Base-by-base conservation (phyloP, 2,113 vertebrate genomes). In the Eulemur rufifrons region DNA sequence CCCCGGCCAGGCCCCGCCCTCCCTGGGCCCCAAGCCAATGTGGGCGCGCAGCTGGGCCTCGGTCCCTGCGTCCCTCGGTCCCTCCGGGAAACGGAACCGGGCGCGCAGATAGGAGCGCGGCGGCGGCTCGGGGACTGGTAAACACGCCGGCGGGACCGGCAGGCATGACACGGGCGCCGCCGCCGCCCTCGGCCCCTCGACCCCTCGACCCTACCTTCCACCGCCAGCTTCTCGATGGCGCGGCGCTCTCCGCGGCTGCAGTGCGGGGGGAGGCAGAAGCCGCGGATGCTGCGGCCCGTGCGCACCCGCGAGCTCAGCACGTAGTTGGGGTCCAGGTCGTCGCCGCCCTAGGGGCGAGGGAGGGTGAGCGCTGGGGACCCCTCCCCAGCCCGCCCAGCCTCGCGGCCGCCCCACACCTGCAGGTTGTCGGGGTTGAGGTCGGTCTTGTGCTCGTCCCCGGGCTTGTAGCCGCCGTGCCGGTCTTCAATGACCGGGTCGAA, bases 261-360 rank as follows among this genome's bases (percentile, higher is more conserved):
- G 98, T 99, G 99, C 0, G 99, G 99, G 0, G 99, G 99, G 32
- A 99, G 99, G 17, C 99, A 99, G 98, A 99, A 99, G 5, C 99
- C 99, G 17, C 99, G 99, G 97, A 99, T 95, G 98, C 99, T 99
- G 96, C 99, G 99, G 34, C 99, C 99, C 1, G 99, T 99, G 96
- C 99, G 98, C 84, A 99, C 99, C n/a, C 99, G 98, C 95, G 99
- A 99, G 97, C 99, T 99, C 59, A 99, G 98, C 95, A 99, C 99
- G 0, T 99, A 99, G 95, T 99, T 99, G 69, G 99, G 98, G 97
- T 99, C 99, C 94, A 99, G 98, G 94, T 99, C 99, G 69, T 99
- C 99, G 2, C 99, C 99, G 42, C 99, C 99, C 99, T 99, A 29
- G 45, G 64, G 34, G 64, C 29, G 15, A 27, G 47, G 61, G 17